Conservation (phyloP, 2,113 vertebrate genomes). For the Elephas maximus region DNA sequence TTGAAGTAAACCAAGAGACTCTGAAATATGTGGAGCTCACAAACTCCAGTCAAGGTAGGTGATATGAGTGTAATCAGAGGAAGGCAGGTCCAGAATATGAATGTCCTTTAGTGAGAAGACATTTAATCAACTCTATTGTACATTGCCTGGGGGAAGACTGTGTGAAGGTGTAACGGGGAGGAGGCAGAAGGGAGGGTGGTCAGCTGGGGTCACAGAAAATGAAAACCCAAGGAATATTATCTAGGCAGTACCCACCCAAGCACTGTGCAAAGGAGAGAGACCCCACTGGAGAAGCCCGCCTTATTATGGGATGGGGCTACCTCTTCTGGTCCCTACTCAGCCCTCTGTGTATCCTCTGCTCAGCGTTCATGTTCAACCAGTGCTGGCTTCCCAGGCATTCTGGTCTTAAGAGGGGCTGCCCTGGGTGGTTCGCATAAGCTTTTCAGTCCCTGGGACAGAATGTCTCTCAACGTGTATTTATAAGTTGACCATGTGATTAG, state of each 20-base stretch:
- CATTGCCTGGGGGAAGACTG: background rate
- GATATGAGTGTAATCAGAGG: conserved; percentile 4
- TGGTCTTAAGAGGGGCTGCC: background rate
- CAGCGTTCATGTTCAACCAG: background rate
- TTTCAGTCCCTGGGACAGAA: background rate
- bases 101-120: background rate
- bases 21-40: background rate
- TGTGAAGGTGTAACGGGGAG: background rate
- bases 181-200: background rate
- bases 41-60: background rate
- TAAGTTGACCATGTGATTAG: background rate
- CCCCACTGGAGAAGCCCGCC: background rate
- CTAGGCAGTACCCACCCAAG: background rate
- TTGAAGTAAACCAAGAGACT: conserved; percentile 21
- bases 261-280: background rate
- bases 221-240: conserved; percentile 3
- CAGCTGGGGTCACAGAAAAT: background rate
- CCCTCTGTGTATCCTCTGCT: background rate
- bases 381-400: background rate
- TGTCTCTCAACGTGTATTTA: background rate
- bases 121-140: background rate
- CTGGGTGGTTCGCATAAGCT: background rate
- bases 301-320: background rate
- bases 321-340: background rate
- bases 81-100: conserved; percentile 7